phyloP scores from a whole-genome alignment of 2,113 vertebrate genomes.

The Seriola aureovittata region DNA sequence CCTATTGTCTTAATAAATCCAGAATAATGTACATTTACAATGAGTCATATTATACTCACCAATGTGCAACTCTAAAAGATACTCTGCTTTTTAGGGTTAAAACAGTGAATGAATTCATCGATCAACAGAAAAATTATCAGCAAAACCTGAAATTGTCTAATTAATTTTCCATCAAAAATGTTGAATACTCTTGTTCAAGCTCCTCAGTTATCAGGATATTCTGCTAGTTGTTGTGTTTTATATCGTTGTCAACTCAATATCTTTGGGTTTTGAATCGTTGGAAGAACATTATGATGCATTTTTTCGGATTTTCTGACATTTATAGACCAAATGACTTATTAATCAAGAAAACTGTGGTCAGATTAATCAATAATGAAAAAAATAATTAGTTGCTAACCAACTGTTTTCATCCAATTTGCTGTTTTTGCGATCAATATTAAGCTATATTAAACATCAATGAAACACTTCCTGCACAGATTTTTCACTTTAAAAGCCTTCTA shows the following conservation, averaged over 20 bases:
- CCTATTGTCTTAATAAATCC: no score
- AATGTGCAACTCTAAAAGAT: no score
- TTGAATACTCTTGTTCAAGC: background rate
- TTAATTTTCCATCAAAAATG: no score
- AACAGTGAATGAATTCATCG: no score
- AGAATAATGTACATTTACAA: no score
- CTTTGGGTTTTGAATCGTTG: background rate
- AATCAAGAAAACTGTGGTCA: background rate
- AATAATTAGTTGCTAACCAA: background rate
- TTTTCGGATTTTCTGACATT: no score
- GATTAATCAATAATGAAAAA: background rate
- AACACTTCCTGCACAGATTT: no score
- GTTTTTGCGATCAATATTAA: background rate
- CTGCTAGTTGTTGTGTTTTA: background rate
- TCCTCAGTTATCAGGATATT: background rate
- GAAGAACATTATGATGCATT: background rate
- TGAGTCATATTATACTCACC: background rate
- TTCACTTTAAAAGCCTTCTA: background rate
- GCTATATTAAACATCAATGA: no score
- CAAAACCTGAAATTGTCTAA: no score
- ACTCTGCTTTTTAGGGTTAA: no score
- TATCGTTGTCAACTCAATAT: background rate
- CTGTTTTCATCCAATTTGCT: background rate
- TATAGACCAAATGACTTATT: no score
- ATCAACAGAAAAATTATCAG: no score